Conservation (phyloP, 2,797 vertebrate genomes). For the Micrastur ruficollis region DNA sequence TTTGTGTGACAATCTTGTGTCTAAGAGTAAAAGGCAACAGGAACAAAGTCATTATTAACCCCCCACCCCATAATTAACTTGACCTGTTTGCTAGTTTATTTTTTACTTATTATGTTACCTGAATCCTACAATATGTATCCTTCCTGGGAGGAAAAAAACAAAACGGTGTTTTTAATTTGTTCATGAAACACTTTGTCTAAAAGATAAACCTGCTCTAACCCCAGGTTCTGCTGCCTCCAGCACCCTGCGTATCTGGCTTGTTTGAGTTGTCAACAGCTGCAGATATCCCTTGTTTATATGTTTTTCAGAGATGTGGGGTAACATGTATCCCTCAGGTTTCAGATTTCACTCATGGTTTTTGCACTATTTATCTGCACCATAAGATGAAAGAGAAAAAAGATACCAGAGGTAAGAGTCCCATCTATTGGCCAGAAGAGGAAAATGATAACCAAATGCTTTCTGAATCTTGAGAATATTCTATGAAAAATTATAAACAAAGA, state of each 20-base stretch:
- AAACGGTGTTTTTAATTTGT: neutral
- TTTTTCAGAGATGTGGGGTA: neutral
- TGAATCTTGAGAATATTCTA: neutral
- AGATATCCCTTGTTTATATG: neutral
- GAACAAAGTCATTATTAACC: neutral
- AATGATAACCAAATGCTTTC: neutral
- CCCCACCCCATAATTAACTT: neutral
- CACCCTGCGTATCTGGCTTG: neutral
- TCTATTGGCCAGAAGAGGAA: conserved; percentile 31
- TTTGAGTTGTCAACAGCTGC: neutral
- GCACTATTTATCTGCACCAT: neutral
- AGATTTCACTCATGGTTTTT: neutral
- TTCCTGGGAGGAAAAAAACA: neutral
- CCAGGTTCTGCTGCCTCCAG: neutral
- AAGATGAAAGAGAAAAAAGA: neutral
- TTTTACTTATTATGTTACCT: neutral
- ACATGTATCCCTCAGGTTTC: neutral
- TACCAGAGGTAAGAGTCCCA: conserved; percentile 33
- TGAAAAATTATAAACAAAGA: neutral
- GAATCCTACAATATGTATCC: neutral
- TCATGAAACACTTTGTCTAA: neutral
- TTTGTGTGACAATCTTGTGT: neutral
- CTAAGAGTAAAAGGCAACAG: neutral
- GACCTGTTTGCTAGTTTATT: neutral
- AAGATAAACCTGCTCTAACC: neutral